Conservation (phyloP, 2,888 invertebrate species). For the Dysmachus trigonus region DNA sequence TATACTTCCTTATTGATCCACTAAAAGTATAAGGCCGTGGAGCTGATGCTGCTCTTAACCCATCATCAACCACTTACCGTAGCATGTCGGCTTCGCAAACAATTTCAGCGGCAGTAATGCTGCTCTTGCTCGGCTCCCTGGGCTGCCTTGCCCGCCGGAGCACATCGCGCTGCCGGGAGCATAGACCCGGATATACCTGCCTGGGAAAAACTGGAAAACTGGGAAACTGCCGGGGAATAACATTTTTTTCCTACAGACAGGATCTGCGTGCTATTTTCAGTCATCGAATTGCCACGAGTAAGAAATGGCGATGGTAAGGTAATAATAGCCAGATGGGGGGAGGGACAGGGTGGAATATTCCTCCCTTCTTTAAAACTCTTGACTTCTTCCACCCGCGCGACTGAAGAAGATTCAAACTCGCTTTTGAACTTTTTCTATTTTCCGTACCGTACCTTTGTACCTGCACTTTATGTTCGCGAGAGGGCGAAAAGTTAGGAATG, state of each 20-base stretch:
- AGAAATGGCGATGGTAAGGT: slow-evolving; percentile 4
- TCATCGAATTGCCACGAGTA: slow-evolving; percentile 7
- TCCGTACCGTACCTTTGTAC: not conserved
- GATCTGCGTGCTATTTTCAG: slow-evolving; percentile 12
- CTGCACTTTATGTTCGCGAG: not conserved
- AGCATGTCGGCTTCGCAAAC: slow-evolving; percentile 4
- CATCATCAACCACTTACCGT: slow-evolving; percentile 25
- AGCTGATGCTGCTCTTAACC: slow-evolving; percentile 9
- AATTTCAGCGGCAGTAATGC: not conserved
- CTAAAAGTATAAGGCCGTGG: slow-evolving; percentile 14
- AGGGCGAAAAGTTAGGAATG: not conserved
- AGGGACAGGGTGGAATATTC: not conserved
- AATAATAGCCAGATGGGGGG: not conserved
- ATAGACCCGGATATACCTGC: not conserved
- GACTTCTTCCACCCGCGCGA: not conserved
- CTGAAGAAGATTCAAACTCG: not conserved
- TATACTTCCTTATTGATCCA: slow-evolving; percentile 29
- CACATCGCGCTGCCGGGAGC: not conserved
- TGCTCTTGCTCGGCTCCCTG: not conserved
- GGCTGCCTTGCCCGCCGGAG: not conserved
- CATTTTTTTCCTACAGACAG: not conserved
- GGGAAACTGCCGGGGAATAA: not conserved
- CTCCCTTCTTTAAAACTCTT: not conserved
- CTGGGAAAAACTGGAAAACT: no score
- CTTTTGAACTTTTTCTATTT: not conserved